Conservation (phyloP, 2,113 vertebrate genomes). For the Neoarius graeffei region DNA sequence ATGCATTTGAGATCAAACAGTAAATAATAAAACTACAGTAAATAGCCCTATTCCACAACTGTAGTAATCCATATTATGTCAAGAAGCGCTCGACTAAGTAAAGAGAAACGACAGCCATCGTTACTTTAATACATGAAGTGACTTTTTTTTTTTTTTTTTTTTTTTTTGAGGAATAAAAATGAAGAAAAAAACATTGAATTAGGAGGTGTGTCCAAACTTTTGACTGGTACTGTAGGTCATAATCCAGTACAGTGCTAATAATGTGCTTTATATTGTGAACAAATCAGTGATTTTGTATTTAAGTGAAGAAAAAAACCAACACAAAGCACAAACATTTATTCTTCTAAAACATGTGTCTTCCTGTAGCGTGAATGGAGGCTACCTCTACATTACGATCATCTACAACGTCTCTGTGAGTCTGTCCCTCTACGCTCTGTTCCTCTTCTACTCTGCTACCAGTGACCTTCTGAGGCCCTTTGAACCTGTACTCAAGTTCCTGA, state of each 20-base stretch:
- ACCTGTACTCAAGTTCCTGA: constrained; percentile 93
- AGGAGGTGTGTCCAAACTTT: too few species aligned
- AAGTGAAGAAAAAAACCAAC: neutral
- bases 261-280: neutral
- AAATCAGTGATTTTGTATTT: neutral
- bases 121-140: too few species aligned
- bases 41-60: too few species aligned
- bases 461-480: constrained; percentile 89
- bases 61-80: too few species aligned
- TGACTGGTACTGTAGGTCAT: neutral
- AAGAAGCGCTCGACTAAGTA: too few species aligned
- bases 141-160: too few species aligned
- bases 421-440: constrained; percentile 90
- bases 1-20: too few species aligned
- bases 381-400: constrained; percentile 93
- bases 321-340: neutral
- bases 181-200: too few species aligned
- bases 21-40: too few species aligned
- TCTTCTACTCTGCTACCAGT: constrained; percentile 92
- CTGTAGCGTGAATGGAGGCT: constrained; percentile 83
- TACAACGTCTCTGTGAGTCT: constrained; percentile 94
- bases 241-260: neutral
- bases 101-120: too few species aligned
- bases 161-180: too few species aligned
- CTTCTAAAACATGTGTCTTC: constrained; percentile 8